Percentiles rank a stretch among this genome's conserved stretches.
Evolutionary conservation across 1,140 invertebrate species (phyloP).

Genomic region (Vollenhovia emeryi): DNA sequence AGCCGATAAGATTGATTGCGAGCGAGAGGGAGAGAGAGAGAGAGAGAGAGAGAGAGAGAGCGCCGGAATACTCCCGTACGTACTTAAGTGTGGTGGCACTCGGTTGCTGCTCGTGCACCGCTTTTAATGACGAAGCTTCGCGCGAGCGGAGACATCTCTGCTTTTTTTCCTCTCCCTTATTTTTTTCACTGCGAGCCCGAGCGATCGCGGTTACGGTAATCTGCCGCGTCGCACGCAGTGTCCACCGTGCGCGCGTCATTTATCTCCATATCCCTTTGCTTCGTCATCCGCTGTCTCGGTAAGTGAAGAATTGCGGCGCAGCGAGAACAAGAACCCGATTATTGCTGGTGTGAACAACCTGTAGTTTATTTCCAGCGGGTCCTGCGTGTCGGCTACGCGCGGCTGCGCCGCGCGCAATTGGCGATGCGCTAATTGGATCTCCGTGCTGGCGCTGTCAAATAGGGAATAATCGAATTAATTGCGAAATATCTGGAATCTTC

Average conservation of each 20-base stretch:
- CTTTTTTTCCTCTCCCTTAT: neutral
- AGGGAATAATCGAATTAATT: conserved; percentile 11
- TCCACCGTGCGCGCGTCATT: conserved; percentile 30
- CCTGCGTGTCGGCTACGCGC: neutral
- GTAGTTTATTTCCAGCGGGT: conserved; percentile 43
- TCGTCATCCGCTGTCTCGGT: conserved; percentile 42
- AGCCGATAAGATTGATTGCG: conserved; percentile 50
- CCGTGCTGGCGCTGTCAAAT: neutral
- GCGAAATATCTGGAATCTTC: conserved; percentile 34
- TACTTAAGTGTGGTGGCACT: conserved; percentile 39
- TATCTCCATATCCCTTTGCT: conserved; percentile 51
- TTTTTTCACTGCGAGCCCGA: neutral
- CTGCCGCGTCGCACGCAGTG: conserved; percentile 32
- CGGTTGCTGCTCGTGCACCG: conserved; percentile 5
- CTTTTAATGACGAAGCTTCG: conserved; percentile 35
- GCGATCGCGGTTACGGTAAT: conserved; percentile 52
- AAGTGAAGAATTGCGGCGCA: conserved; percentile 47
- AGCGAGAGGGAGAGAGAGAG: conserved; percentile 28
- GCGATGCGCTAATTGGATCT: conserved; percentile 18
- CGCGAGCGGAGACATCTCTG: neutral
- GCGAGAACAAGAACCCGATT: conserved; percentile 47
- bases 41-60: conserved; percentile 29
- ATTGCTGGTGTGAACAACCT: conserved; percentile 49
- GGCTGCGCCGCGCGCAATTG: conserved; percentile 16
- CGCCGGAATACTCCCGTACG: conserved; percentile 27